Evolutionary conservation across 2,888 invertebrate genomes (phyloP).

Genomic region (Drosophila mimica): DNA sequence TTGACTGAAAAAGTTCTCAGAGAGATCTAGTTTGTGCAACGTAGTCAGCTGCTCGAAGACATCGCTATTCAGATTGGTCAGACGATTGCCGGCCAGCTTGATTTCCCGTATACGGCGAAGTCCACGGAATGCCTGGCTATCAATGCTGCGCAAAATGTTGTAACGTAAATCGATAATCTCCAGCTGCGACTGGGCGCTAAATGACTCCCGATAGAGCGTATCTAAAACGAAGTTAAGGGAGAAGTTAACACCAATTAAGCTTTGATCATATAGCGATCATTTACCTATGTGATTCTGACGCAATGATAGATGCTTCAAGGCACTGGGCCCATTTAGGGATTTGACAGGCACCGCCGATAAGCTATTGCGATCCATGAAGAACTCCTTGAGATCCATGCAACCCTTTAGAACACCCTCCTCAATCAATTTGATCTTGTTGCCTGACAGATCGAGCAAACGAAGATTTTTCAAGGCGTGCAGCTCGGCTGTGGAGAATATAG

Average conservation of each 20-base stretch:
- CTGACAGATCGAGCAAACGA: slow-evolving; percentile 91
- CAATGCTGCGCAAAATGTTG: slow-evolving; percentile 91
- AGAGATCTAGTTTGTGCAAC: slow-evolving; percentile 92
- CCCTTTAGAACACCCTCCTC: slow-evolving; percentile 95
- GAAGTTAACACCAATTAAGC: background rate
- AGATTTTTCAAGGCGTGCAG: slow-evolving; percentile 91
- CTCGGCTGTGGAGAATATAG: slow-evolving; percentile 94
- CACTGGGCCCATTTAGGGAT: slow-evolving; percentile 92
- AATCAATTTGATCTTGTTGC: slow-evolving; percentile 92
- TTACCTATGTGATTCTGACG: slow-evolving; percentile 92
- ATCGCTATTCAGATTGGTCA: slow-evolving; percentile 93
- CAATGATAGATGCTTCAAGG: slow-evolving; percentile 90
- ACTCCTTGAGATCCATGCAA: slow-evolving; percentile 91
- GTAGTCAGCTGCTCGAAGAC: slow-evolving; percentile 91
- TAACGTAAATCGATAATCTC: slow-evolving; percentile 92
- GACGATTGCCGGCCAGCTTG: slow-evolving; percentile 91
- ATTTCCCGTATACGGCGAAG: slow-evolving; percentile 89
- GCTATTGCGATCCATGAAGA: slow-evolving; percentile 93
- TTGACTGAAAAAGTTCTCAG: slow-evolving; percentile 93
- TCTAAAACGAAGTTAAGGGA: slow-evolving; percentile 85
- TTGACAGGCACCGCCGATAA: slow-evolving; percentile 90
- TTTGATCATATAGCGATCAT: background rate
- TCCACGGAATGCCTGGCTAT: slow-evolving; percentile 90
- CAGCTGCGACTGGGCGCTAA: slow-evolving; percentile 89
- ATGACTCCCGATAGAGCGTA: slow-evolving; percentile 89